Conservation (phyloP, 2,113 vertebrate species). For the Nannobrachium achirus region DNA sequence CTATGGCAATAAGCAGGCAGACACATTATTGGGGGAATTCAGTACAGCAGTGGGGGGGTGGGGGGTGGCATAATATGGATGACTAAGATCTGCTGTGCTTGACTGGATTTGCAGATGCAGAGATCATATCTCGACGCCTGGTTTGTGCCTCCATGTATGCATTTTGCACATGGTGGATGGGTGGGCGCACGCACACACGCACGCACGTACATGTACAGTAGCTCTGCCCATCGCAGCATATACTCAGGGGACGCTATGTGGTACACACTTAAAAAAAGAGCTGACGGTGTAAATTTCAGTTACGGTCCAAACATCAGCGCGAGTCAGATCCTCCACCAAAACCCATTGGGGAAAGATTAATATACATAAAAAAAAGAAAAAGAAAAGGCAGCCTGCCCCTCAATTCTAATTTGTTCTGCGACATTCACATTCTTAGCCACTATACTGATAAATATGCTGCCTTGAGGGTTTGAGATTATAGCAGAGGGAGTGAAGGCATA, state of each 20-base stretch:
- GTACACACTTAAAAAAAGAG: slow-evolving; percentile 23
- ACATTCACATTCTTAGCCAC: slow-evolving; percentile 29
- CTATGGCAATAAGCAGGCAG: slow-evolving; percentile 53
- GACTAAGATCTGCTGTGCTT: slow-evolving; percentile 48
- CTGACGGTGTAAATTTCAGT: slow-evolving; percentile 44
- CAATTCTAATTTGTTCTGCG: slow-evolving; percentile 29
- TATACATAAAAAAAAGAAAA: not conserved
- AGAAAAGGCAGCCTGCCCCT: slow-evolving; percentile 39
- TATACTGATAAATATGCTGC: slow-evolving; percentile 28
- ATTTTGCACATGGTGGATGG: slow-evolving; percentile 41
- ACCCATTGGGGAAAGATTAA: slow-evolving; percentile 22
- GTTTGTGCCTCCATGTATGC: slow-evolving; percentile 39
- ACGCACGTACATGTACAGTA: not conserved
- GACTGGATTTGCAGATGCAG: slow-evolving; percentile 42
- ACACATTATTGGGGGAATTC: slow-evolving; percentile 40
- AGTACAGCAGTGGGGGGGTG: not conserved
- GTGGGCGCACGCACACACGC: not conserved
- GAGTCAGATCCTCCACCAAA: slow-evolving; percentile 28
- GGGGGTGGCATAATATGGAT: slow-evolving; percentile 25
- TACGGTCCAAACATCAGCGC: slow-evolving; percentile 21
- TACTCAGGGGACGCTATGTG: slow-evolving; percentile 28
- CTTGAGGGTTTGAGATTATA: not conserved
- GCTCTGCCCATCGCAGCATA: slow-evolving; percentile 13
- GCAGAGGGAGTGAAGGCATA: not conserved
- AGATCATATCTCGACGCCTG: slow-evolving; percentile 52